Base-by-base conservation (phyloP, 2,888 invertebrate species). In the Aradus depressus region DNA sequence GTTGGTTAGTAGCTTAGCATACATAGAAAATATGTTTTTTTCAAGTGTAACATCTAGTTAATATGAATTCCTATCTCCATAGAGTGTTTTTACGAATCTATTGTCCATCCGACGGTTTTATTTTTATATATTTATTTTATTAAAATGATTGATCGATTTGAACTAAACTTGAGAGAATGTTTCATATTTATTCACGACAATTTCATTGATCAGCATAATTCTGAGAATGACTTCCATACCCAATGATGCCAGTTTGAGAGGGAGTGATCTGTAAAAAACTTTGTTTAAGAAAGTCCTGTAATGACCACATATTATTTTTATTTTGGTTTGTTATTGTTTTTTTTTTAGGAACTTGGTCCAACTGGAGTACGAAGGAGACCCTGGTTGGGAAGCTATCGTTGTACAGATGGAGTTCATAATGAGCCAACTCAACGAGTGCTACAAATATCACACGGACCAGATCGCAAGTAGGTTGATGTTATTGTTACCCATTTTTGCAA, bases 371-470 rank as follows among this genome's bases (percentile, higher is more conserved):
- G 74, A 74, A 3, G 87, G 85, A 5, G 96, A 98, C 70, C 92
- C 96, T 1, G 96, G 95, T 0, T 97, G 97, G 97, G 85, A 89
- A 58, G 95, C 93, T 3, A 85, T 98, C 58, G 77, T 75, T 42
- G 81, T 85, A 55, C 82, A 89, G 56, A 84, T 87, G 54, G 80
- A 83, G 47, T 91, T 88, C 68, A 74, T 93, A 8, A 76, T 79
- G 61, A 72, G 70, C 53, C 74, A 79, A 35, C 71, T 87, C 65
- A 77, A 73, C 69, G 66, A 76, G 65, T 75, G 82, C 70, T 67
- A 79, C 68, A 72, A 80, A 67, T 70, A 77, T 68, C 71, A 84
- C 70, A 70, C 80, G 70, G 52, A 45, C 3, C 52, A 37, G 25
- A 47, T 47, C 25, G 6, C 37, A 16, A 47, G 47, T 47, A 47